Evolutionary conservation across 1,140 invertebrate genomes (phyloP).

Genomic region (Cylas formicarius): DNA sequence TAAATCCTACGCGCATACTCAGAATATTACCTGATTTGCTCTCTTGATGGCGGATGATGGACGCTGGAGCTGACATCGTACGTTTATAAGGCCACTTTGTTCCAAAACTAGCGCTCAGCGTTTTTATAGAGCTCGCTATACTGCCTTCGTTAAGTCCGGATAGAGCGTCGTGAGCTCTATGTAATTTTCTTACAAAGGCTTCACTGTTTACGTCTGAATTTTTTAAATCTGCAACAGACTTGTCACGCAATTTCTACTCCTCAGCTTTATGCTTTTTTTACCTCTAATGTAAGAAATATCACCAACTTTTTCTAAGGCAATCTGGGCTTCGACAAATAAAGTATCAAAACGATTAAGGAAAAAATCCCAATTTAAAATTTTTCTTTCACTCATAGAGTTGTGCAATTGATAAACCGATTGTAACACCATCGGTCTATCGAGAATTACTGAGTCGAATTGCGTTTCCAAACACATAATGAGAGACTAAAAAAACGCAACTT

Average conservation of each 20-base stretch:
- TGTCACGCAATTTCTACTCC: slow-evolving; percentile 1
- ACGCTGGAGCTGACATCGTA: slow-evolving; percentile 83
- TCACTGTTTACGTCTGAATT: slow-evolving; percentile 87
- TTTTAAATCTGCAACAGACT: slow-evolving; percentile 62
- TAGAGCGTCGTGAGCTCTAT: slow-evolving; percentile 83
- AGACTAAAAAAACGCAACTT: slow-evolving; percentile 50
- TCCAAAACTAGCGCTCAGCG: slow-evolving; percentile 82
- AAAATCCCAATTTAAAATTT: slow-evolving; percentile 95
- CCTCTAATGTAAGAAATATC: slow-evolving; percentile 78
- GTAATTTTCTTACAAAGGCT: slow-evolving; percentile 78
- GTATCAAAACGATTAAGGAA: slow-evolving; percentile 96
- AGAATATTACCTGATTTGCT: slow-evolving; percentile 56
- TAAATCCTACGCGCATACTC: too few relatives aligned
- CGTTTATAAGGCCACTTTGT: slow-evolving; percentile 93
- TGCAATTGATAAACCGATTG: slow-evolving; percentile 92
- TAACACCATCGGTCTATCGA: slow-evolving; percentile 95
- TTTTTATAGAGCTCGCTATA: slow-evolving; percentile 59
- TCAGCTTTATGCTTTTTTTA: slow-evolving; percentile 36
- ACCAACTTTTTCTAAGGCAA: slow-evolving; percentile 73
- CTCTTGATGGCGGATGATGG: slow-evolving; percentile 69
- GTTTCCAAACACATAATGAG: slow-evolving; percentile 81
- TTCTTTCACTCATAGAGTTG: slow-evolving; percentile 83
- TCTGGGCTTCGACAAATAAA: slow-evolving; percentile 90
- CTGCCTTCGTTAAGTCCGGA: slow-evolving; percentile 56
- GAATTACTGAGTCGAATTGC: slow-evolving; percentile 90